A percentile compares a stretch with the other conserved stretches of the same genome.
phyloP scores from a whole-genome alignment of 1,140 invertebrate species.

The Euglossa dilemma region DNA sequence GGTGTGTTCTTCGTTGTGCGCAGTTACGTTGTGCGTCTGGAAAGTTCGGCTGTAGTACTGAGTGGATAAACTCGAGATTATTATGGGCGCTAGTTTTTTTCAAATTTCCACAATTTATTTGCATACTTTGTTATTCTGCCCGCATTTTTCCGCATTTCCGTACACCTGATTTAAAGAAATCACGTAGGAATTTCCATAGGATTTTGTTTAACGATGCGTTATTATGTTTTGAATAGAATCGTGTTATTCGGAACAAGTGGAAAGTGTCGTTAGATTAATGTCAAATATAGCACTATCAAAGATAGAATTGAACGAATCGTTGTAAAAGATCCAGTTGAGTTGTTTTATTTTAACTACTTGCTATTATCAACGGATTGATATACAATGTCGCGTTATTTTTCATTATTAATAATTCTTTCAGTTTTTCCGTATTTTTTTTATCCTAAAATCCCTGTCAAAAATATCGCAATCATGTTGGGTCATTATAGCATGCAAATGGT shows the following conservation, averaged over 20 bases:
- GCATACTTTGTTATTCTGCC: background rate
- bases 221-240: background rate
- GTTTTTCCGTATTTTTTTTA: background rate
- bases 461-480: background rate
- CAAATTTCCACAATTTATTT: constrained; percentile 15
- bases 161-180: background rate
- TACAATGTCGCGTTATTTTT: background rate
- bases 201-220: background rate
- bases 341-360: background rate
- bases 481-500: background rate
- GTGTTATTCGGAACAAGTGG: background rate
- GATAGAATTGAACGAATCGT: background rate
- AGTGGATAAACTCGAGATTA: constrained; percentile 9
- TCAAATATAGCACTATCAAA: background rate
- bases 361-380: background rate
- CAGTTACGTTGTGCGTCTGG: background rate
- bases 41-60: constrained; percentile 30
- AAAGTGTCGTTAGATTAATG: constrained; percentile 9
- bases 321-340: background rate
- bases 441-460: background rate
- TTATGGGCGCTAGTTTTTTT: constrained; percentile 29
- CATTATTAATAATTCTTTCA: background rate
- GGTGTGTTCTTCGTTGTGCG: background rate
- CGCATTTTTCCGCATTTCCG: background rate
- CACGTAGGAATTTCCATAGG: background rate